Base-by-base conservation (phyloP, 2,113 vertebrate genomes). In the Apteryx owenii region DNA sequence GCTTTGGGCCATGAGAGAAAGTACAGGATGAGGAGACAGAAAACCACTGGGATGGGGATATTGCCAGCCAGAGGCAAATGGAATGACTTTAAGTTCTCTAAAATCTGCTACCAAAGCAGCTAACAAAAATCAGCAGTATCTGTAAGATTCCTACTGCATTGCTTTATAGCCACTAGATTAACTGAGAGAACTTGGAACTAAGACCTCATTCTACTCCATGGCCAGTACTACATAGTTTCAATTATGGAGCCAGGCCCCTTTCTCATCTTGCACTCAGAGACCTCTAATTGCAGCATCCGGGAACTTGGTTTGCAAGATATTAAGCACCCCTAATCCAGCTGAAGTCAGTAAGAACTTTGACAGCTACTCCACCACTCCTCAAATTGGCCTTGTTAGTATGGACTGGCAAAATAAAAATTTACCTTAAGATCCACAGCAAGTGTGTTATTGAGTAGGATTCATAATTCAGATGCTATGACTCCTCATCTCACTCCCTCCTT, bases 191-290 rank as follows among this genome's bases (percentile, higher is more conserved):
- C 61, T 9, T 40, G 14, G 8, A 90, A 5, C 4, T 23, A 36
- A 36, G 36, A 36, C 36, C 36, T 75, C 1, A 0, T 44, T 36
- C 33, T 58, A 16, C 29, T 71, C 46, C 17, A 22, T 2, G 9
- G 36, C 6, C 38, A 58, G 25, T 6, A 75, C 42, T 36, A 16
- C 2, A 2, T 3, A 21, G 10, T 19, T 15, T 23, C 28, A 58
- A 8, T 31, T 58, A 36, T 1, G 0, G 8, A 20, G 31, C 15
- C 61, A 78, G 28, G 17, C 3, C 38, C 20, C 76, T 87, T 85
- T 64, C 23, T 77, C 22, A 28, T 72, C n/a, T 42, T 56, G 6
- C 25, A 17, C 22, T 60, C 72, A 54, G n/a, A 25, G 12, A 19
- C 5, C 26, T 53, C 15, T 36, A 40, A 60, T 69, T 69, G 26